phyloP scores from a whole-genome alignment of 2,113 vertebrate species.

The Lasiurus cinereus region DNA sequence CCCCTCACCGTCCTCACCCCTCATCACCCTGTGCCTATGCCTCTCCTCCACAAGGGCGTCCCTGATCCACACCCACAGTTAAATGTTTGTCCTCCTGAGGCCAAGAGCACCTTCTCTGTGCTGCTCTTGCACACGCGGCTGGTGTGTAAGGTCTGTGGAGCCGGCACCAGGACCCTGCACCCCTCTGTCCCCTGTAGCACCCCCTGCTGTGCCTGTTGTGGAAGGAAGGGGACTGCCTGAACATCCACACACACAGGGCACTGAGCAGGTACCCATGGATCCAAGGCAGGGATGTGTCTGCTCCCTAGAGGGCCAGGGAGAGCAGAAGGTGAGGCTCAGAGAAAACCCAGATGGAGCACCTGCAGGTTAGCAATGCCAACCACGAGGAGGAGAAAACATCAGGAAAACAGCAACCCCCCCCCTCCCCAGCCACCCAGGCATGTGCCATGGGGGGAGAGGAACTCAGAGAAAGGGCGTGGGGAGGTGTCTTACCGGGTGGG shows the following conservation, averaged over 20 bases:
- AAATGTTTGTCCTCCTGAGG: background rate
- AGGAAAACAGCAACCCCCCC: background rate
- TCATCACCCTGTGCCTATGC: background rate
- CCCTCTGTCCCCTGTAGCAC: background rate
- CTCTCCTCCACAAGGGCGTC: background rate
- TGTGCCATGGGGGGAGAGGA: accelerated
- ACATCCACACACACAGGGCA: background rate
- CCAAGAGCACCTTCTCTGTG: background rate
- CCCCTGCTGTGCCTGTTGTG: accelerated
- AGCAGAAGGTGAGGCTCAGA: background rate
- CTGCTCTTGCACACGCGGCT: accelerated
- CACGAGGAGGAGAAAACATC: background rate
- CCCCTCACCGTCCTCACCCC: background rate
- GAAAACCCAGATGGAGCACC: background rate
- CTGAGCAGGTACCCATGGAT: background rate
- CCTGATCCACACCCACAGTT: background rate
- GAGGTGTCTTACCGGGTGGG: slow-evolving; percentile 91
- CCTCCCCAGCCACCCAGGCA: background rate
- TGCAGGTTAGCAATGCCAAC: background rate
- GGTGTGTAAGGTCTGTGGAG: background rate
- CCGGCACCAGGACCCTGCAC: background rate
- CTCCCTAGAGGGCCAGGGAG: background rate
- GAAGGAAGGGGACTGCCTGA: background rate
- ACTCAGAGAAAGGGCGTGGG: accelerated
- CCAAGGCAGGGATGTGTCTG: background rate